Percentiles rank a stretch among this genome's conserved stretches.
Evolutionary conservation across 2,888 invertebrate species (phyloP).

Genomic region (Geophilus truncorum): DNA sequence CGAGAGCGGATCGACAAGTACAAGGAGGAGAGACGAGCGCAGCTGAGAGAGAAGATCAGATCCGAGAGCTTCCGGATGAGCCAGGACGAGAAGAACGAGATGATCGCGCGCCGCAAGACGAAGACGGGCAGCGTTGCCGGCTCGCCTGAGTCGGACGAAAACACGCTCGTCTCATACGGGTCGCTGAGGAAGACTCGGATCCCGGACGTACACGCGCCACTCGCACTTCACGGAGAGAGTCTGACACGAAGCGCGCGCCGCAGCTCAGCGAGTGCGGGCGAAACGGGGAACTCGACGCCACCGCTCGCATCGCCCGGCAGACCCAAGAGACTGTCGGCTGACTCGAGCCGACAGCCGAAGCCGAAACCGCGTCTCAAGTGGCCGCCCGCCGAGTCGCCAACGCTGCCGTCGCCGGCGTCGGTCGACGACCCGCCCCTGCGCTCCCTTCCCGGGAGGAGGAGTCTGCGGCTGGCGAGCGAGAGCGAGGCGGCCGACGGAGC

Average conservation of each 20-base stretch:
- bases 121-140: constrained; percentile 40
- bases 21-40: constrained; percentile 81
- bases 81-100: constrained; percentile 55
- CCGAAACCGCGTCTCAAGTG: not conserved
- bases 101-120: constrained; percentile 57
- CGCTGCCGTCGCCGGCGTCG: too few relatives aligned
- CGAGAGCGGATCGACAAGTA: constrained; percentile 82
- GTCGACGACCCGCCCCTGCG: not conserved
- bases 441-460: not conserved
- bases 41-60: constrained; percentile 77
- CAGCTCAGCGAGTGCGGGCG: not conserved
- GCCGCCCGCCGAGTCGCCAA: not conserved
- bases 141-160: constrained; percentile 36
- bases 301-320: not conserved
- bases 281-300: not conserved
- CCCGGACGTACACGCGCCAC: not conserved
- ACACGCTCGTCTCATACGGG: not conserved
- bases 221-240: not conserved
- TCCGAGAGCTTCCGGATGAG: constrained; percentile 53
- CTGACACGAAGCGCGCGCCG: not conserved
- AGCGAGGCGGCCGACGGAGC: not conserved
- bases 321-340: not conserved
- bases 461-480: not conserved
- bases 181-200: not conserved
- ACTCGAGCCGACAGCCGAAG: too few relatives aligned